Conservation (phyloP, 2,888 invertebrate genomes). For the Synergus gifuensis region DNA sequence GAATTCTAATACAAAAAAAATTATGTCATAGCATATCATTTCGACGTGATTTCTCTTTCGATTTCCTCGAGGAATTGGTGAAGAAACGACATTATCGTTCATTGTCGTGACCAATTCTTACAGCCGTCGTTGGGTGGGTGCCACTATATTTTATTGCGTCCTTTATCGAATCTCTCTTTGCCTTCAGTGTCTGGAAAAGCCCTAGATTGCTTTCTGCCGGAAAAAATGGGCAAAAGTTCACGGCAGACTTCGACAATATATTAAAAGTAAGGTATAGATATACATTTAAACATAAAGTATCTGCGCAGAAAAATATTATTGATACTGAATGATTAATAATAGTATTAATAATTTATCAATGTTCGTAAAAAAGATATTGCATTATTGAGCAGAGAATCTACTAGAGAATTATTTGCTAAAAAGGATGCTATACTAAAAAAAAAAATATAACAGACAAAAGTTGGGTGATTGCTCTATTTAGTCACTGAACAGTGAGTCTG, state of each 20-base stretch:
- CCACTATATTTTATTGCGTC: constrained; percentile 59
- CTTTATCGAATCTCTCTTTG: constrained; percentile 57
- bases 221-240: neutral
- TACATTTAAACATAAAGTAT: neutral
- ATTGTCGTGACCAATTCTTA: constrained; percentile 60
- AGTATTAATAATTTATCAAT: neutral
- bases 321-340: neutral
- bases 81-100: constrained; percentile 62
- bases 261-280: neutral
- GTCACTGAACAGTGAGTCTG: neutral
- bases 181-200: constrained; percentile 5
- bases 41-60: neutral
- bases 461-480: neutral
- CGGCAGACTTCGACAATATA: neutral
- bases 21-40: neutral
- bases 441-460: neutral
- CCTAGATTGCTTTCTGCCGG: neutral
- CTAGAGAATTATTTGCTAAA: neutral
- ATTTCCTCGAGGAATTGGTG: constrained; percentile 54
- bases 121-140: constrained; percentile 52
- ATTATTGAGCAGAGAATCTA: neutral
- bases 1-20: neutral
- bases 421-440: neutral
- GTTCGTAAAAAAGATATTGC: neutral
- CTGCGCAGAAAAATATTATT: neutral